Base-by-base conservation (phyloP, 2,797 vertebrate genomes). In the Epinephelus coioides region DNA sequence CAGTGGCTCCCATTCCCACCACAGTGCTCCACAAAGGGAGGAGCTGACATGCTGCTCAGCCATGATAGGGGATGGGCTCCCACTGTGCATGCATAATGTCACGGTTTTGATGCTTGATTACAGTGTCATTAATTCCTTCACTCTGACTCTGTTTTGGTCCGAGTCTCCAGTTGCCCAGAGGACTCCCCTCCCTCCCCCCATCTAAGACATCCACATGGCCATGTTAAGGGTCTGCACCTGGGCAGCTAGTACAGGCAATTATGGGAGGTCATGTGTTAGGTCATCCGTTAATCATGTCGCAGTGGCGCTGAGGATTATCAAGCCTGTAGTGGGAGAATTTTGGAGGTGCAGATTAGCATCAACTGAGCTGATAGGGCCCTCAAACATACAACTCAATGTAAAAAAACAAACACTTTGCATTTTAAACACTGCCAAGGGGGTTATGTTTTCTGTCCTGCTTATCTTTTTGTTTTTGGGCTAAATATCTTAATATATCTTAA, bases 31-130 rank as follows among this genome's bases (percentile, higher is more conserved):
- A 6, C 61, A 6, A 38, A 51, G 84, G 81, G 78, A 64, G 87
- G 81, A 79, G 85, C 84, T 75, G 80, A 86, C 83, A 70, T 21
- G 76, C 85, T 70, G 78, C 64, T 78, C n/a, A 78, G 64, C 82
- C 64, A 61, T 19, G 40, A 85, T 76, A 75, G 65, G 62, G 51
- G 78, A 65, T 43, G 74, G 56, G 61, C 56, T 59, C 78, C 82
- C 25, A 66, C 86, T 62, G 69, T 47, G 87, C 68, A 78, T 86
- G 75, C 80, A 76, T 88, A 88, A 90, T 86, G 73, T 81, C 74
- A 85, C 2, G 13, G 23, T 76, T 76, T 64, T 73, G 76, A 78
- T 11, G n/a, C 80, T 79, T 82, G 82, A 89, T 87, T 82, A 86
- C 50, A 76, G 73, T 51, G 62, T 82, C 59, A 83, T 85, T 88